Evolutionary conservation across 2,888 invertebrate species (phyloP), one percentile per base, ranked within the genome.

Genomic region (Plutella xylostella): DNA sequence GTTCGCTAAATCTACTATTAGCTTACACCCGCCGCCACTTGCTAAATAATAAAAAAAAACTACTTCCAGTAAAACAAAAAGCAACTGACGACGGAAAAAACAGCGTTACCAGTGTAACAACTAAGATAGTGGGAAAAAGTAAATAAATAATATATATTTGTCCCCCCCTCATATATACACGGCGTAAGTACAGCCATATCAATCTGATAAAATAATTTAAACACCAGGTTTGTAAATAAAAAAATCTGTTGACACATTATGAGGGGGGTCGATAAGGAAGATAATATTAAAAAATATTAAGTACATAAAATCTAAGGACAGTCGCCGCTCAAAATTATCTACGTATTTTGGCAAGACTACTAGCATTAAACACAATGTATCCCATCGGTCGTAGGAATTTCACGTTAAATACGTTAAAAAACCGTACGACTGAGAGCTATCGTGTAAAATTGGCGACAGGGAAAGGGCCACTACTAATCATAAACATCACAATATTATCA

Each of bases 1-100:
- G 59, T 66, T 61, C 60, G 58, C 74, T 76, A 77, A 68, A 67
- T 71, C 72, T 73, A 74, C 71, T 50, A 42, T 66, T 65, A 68
- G 20, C 40, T 19, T 45, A 40, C 25, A 20, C 14, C 21, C 34
- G 45, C 22, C 39, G 40, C 31, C 45, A 22, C 14, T 41, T 41
- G 45, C 39, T n/a, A 43, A 28, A 43, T n/a, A 39, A 44, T 15
- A 44, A 30, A n/a, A 44, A 44, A 38, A 33, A 18, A 38, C 15
- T 35, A 28, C 35, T 43, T 22, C 21, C 18, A 44, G 20, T 44
- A 21, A 15, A 43, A n/a, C 19, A 19, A 44, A 44, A 31, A 39
- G 42, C 59, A 53, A 57, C 65, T 61, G 58, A 55, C 59, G 54
- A 48, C 64, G 53, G 66, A 64, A 52, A 57, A 58, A 55, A 56